phyloP scores from a whole-genome alignment of 1,140 invertebrate species.

The Gerris buenoi region DNA sequence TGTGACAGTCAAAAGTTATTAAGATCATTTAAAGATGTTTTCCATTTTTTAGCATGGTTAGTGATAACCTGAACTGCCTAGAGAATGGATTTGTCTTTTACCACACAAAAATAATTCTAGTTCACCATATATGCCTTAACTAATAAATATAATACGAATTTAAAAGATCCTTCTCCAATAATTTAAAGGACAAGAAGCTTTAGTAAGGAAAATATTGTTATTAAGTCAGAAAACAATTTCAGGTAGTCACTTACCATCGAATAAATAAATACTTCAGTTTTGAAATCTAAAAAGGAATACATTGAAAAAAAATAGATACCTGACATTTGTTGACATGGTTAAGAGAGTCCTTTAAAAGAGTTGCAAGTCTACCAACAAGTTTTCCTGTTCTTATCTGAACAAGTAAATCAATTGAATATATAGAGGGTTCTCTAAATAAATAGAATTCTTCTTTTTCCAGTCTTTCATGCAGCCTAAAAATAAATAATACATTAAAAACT shows the following conservation, averaged over 20 bases:
- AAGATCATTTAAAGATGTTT: no score
- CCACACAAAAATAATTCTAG: no score
- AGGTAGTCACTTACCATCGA: neutral
- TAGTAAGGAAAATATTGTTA: no score
- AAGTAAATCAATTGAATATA: slow-evolving; percentile 64
- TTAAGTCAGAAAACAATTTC: no score
- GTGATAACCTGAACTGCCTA: no score
- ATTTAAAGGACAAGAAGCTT: neutral
- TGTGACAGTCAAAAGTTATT: no score
- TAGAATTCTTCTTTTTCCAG: slow-evolving; percentile 42
- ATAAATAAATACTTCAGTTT: neutral
- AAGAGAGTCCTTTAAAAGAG: slow-evolving; percentile 41
- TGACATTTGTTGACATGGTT: slow-evolving; percentile 50
- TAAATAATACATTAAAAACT: no score
- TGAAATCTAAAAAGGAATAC: slow-evolving; percentile 2
- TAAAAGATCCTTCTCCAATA: neutral
- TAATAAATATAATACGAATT: neutral
- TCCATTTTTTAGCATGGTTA: no score
- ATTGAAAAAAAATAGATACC: slow-evolving; percentile 30
- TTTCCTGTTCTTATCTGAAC: slow-evolving; percentile 47
- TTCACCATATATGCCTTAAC: no score
- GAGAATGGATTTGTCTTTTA: no score
- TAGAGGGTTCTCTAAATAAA: slow-evolving; percentile 46
- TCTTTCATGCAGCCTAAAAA: slow-evolving; percentile 39
- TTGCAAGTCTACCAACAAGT: slow-evolving; percentile 40